Evolutionary conservation across 2,888 invertebrate species (phyloP).

Genomic region (Macaria liturata): DNA sequence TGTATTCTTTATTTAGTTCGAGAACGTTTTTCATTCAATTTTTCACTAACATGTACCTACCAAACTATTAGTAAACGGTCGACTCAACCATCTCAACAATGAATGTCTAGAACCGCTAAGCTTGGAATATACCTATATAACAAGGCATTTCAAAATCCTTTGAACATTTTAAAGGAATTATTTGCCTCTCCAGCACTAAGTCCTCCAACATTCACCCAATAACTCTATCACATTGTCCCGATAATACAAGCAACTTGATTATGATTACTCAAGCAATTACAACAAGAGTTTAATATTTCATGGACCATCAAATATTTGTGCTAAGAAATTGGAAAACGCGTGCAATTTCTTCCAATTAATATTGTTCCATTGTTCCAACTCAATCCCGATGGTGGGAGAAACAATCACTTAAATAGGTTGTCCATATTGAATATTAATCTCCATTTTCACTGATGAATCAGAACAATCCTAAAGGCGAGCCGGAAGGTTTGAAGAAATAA

Average conservation of each 20-base stretch:
- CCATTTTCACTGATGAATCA: slow-evolving; percentile 79
- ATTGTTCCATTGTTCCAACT: slow-evolving; percentile 63
- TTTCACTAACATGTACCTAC: no score
- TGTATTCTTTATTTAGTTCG: no score
- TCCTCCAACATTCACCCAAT: slow-evolving; percentile 3
- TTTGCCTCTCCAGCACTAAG: not conserved
- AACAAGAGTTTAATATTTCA: slow-evolving; percentile 55
- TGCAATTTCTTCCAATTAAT: slow-evolving; percentile 65
- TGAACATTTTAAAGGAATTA: no score
- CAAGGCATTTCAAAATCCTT: no score
- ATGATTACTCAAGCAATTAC: slow-evolving; percentile 34
- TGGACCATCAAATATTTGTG: slow-evolving; percentile 62
- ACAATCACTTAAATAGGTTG: slow-evolving; percentile 81
- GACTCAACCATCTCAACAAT: slow-evolving; percentile 9
- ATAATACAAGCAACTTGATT: slow-evolving; percentile 13
- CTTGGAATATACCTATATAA: slow-evolving; percentile 2
- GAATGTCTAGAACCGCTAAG: not conserved
- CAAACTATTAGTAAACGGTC: not conserved
- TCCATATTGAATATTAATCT: slow-evolving; percentile 82
- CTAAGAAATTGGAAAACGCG: slow-evolving; percentile 56
- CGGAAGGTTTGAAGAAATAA: slow-evolving; percentile 70
- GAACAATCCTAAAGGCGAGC: slow-evolving; percentile 75
- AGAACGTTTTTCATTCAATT: no score
- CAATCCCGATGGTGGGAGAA: slow-evolving; percentile 62
- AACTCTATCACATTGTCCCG: slow-evolving; percentile 11